phyloP scores from a whole-genome alignment of 2,888 invertebrate species.

The Argyresthia goedartella region DNA sequence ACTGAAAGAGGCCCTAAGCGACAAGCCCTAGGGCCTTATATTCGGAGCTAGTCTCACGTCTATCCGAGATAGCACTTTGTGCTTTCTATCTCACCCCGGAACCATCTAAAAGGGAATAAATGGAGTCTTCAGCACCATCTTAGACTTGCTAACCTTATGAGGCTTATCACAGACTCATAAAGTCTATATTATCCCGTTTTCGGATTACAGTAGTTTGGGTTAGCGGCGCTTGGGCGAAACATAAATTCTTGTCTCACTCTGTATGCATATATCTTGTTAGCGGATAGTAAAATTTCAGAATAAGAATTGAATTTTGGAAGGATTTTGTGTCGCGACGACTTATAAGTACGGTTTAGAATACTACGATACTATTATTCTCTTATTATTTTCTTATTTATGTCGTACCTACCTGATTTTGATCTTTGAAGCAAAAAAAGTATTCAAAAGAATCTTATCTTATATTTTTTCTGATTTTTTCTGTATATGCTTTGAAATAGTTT shows the following conservation, averaged over 20 bases:
- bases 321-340: not conserved
- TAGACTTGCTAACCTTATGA: not conserved
- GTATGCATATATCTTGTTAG: not conserved
- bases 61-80: not conserved
- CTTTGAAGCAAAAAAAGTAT: too few species aligned
- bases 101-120: slow-evolving; percentile 1
- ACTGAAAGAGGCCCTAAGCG: too few species aligned
- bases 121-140: not conserved
- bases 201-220: not conserved
- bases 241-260: not conserved
- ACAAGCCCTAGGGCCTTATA: too few species aligned
- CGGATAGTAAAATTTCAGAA: not conserved
- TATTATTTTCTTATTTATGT: too few species aligned
- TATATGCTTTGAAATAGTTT: too few species aligned
- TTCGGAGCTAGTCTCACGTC: not conserved
- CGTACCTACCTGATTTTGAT: too few species aligned
- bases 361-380: too few species aligned
- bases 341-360: too few species aligned
- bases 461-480: too few species aligned
- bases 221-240: not conserved
- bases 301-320: not conserved
- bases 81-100: not conserved
- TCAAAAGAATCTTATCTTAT: too few species aligned
- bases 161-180: not conserved
- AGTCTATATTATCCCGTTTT: not conserved